Conservation (phyloP, 2,797 vertebrate genomes). For the Sebastes taczanowskii region DNA sequence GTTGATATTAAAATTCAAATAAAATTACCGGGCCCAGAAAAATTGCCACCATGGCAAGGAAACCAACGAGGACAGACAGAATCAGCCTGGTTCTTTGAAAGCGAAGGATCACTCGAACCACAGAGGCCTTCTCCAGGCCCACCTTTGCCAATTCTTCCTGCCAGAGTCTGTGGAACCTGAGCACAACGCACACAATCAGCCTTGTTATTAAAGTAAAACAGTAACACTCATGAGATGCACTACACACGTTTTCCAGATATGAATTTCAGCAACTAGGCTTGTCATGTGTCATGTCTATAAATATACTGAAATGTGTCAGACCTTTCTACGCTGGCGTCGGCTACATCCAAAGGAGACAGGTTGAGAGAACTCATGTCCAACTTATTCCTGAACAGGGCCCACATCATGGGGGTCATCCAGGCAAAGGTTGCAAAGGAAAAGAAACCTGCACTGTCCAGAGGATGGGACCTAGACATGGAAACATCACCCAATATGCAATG, state of each 20-base stretch:
- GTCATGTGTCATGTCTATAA: neutral
- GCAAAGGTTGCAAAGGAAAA: slow-evolving; percentile 80
- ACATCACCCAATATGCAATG: neutral
- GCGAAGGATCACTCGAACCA: slow-evolving; percentile 69
- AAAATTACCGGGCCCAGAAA: slow-evolving; percentile 73
- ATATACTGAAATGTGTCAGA: slow-evolving; percentile 24
- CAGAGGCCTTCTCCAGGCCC: slow-evolving; percentile 82
- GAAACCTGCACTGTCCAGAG: slow-evolving; percentile 82
- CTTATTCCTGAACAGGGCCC: slow-evolving; percentile 73
- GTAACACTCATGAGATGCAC: no score
- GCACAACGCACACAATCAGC: slow-evolving; percentile 18
- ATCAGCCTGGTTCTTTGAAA: slow-evolving; percentile 82
- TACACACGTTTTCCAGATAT: neutral
- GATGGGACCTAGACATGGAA: slow-evolving; percentile 69
- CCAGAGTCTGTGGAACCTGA: slow-evolving; percentile 83
- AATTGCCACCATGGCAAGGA: slow-evolving; percentile 60
- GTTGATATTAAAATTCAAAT: neutral
- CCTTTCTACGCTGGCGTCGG: slow-evolving; percentile 79
- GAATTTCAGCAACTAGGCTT: neutral
- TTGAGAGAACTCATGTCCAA: slow-evolving; percentile 68
- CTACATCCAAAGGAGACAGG: slow-evolving; percentile 75
- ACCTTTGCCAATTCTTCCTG: slow-evolving; percentile 77
- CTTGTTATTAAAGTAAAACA: neutral
- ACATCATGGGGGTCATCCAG: slow-evolving; percentile 85
- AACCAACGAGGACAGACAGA: slow-evolving; percentile 46